Conservation (phyloP, 2,888 invertebrate species). For the Caenorhabditis becei region DNA sequence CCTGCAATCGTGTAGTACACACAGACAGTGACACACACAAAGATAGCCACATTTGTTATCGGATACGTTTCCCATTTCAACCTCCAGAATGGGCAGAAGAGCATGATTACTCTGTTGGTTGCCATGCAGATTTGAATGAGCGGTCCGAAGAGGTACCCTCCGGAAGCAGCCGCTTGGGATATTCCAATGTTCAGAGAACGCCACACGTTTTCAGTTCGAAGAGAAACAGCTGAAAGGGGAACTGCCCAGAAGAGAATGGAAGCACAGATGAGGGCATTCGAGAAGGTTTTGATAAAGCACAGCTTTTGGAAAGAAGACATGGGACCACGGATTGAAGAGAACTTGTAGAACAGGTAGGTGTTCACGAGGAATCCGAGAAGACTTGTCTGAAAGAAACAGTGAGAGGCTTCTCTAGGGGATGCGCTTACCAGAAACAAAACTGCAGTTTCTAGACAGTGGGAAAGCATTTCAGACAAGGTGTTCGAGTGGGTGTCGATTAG, state of each 20-base stretch:
- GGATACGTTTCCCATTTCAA: conserved; percentile 24
- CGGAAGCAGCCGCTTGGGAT: conserved; percentile 7
- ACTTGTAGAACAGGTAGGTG: conserved; percentile 15
- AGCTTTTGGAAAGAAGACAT: conserved; percentile 40
- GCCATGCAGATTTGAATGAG: conserved; percentile 43
- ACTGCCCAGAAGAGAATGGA: conserved; percentile 39
- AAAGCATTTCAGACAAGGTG: background rate
- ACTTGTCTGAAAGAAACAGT: background rate
- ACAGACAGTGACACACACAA: conserved; percentile 5
- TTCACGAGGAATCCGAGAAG: conserved; percentile 34
- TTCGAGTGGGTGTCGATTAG: background rate
- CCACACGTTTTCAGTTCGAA: conserved; percentile 15
- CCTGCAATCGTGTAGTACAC: conserved; percentile 6
- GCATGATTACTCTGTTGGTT: conserved; percentile 7
- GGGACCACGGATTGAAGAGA: background rate
- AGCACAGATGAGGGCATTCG: conserved; percentile 28
- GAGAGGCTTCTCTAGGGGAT: background rate
- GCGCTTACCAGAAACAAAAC: background rate
- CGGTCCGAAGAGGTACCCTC: conserved; percentile 45
- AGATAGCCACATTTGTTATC: conserved; percentile 11
- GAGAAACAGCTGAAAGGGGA: conserved; percentile 31
- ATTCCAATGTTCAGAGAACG: conserved; percentile 21
- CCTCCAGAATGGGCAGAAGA: conserved; percentile 24
- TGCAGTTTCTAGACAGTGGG: background rate
- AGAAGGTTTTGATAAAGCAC: conserved; percentile 22